Base-by-base conservation (phyloP, 2,113 vertebrate species). In the Pagrus major region DNA sequence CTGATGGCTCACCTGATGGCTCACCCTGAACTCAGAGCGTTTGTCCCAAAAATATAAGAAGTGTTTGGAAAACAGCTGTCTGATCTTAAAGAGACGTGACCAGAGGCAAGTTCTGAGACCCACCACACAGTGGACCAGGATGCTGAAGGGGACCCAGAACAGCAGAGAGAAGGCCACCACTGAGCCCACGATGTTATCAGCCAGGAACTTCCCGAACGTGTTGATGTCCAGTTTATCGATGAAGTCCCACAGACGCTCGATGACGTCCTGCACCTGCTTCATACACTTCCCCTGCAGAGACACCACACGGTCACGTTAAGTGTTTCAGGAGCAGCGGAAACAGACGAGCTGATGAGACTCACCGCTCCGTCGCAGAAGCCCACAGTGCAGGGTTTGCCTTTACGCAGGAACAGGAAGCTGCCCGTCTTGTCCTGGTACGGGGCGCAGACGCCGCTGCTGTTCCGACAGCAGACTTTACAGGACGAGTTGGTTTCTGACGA, bases 231-330 rank as follows among this genome's bases (percentile, higher is more conserved):
- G 93, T 56, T 98, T 96, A 31, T 99, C 98, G 44, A 99, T 99
- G 92, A 99, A 99, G 82, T 97, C 97, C 98, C 98, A 99, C n/a
- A 99, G 95, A 12, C 98, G 94, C 87, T 99, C 98, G 3, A 99
- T 96, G 70, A 97, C 96, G 49, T 99, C 98, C 93, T 99, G 98
- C 0, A 99, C 97, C 84, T 96, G 96, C 85, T 99, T 99, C 94
- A 97, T 97, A 0, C 98, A 99, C 87, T 96, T 98, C 23, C 97
- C 97, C 98, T 99, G 71, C n/a, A 75, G 5, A 81, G 3, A 71
- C 37, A 9, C 61, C 37, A 4, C 4, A 42, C 41, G 5, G 14
- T 44, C 9, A 12, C 2, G 11, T 42, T 18, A 18, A 6, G 15
- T 15, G 20, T 42, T 1, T 2, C 21, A 12, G n/a, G 0, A 1